Percentiles rank a stretch among this genome's conserved stretches.
Evolutionary conservation across 2,113 vertebrate genomes (phyloP).

Genomic region (Etheostoma cragini): DNA sequence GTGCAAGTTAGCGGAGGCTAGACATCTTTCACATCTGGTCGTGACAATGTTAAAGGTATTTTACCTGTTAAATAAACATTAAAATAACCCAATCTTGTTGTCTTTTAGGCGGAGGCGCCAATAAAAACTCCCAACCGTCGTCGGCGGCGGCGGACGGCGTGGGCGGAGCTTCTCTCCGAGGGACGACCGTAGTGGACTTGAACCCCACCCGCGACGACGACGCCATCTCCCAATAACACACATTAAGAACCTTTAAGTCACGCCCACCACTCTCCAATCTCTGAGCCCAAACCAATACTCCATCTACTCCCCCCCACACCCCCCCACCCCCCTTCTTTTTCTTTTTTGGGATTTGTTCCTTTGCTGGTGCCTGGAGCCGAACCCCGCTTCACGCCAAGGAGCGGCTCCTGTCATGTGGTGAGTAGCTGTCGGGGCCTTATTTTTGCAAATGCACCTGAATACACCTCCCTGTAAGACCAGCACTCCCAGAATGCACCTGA

Average conservation of each 20-base stretch:
- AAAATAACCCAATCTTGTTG: background rate
- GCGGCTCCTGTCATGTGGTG: constrained; percentile 76
- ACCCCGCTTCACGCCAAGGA: constrained; percentile 65
- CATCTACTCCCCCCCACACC: background rate
- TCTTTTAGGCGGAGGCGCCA: constrained; percentile 52
- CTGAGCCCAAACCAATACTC: constrained; percentile 49
- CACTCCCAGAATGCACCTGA: no score
- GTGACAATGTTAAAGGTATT: no score
- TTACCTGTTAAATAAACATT: no score
- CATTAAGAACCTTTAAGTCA: constrained; percentile 45
- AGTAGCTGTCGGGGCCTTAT: constrained; percentile 43
- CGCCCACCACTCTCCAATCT: constrained; percentile 41
- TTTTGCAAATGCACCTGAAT: no score
- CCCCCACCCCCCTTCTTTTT: constrained; percentile 9
- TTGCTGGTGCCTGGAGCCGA: constrained; percentile 69
- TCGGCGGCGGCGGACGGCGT: constrained; percentile 68
- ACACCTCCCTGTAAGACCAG: no score
- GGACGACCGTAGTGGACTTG: constrained; percentile 85
- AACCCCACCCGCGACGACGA: constrained; percentile 82
- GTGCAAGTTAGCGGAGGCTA: no score
- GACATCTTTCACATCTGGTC: no score
- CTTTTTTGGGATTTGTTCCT: constrained; percentile 53
- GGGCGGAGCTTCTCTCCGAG: constrained; percentile 73
- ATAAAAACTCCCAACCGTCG: constrained; percentile 61
- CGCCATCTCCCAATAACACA: constrained; percentile 85